Evolutionary conservation across 2,888 invertebrate species (phyloP).

Genomic region (Yponomeuta sedellus): DNA sequence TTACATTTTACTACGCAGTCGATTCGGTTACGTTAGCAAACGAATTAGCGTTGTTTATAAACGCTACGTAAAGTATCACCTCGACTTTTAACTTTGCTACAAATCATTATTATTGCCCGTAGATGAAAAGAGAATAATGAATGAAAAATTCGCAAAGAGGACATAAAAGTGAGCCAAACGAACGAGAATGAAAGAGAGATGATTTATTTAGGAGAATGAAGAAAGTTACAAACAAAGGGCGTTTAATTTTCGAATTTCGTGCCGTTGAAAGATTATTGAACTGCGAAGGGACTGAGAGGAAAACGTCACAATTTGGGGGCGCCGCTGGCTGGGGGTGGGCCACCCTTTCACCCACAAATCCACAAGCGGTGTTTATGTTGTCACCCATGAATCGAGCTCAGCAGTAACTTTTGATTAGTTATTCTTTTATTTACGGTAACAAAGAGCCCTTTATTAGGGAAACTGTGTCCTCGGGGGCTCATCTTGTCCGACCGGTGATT

Average conservation of each 20-base stretch:
- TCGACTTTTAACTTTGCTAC: too few relatives aligned
- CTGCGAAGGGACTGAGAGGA: slow-evolving; percentile 51
- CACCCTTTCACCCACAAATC: slow-evolving; percentile 33
- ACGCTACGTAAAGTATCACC: too few relatives aligned
- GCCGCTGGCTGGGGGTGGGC: slow-evolving; percentile 29
- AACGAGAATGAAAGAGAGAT: slow-evolving; percentile 8
- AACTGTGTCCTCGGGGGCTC: background rate
- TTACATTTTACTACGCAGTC: too few relatives aligned
- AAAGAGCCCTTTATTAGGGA: slow-evolving; percentile 24
- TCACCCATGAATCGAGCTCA: slow-evolving; percentile 49
- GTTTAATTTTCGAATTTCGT: slow-evolving; percentile 48
- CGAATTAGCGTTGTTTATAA: too few relatives aligned
- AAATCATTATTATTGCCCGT: too few relatives aligned
- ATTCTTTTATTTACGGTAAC: slow-evolving; percentile 50
- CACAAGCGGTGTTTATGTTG: slow-evolving; percentile 51
- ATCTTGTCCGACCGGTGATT: too few relatives aligned
- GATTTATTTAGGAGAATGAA: slow-evolving; percentile 23
- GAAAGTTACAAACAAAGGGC: slow-evolving; percentile 29
- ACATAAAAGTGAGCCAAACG: too few relatives aligned
- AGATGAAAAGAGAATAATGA: too few relatives aligned
- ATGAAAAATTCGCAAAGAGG: too few relatives aligned
- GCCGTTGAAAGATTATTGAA: slow-evolving; percentile 54
- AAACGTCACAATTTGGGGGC: slow-evolving; percentile 61
- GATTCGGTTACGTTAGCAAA: too few relatives aligned
- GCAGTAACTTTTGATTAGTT: slow-evolving; percentile 56